phyloP scores from a whole-genome alignment of 2,888 invertebrate genomes.

The Trisateles emortualis region DNA sequence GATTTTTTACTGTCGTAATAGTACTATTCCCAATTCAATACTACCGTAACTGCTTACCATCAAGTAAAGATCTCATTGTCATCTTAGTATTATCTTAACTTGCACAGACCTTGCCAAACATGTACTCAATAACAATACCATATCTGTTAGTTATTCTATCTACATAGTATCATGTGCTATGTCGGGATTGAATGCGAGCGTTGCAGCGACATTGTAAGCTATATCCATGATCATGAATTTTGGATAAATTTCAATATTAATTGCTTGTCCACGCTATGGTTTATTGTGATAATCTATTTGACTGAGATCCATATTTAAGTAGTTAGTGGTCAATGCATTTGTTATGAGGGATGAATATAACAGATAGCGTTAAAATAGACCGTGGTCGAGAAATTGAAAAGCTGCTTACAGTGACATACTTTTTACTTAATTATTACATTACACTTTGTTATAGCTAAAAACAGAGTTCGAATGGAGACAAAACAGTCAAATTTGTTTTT shows the following conservation, averaged over 20 bases:
- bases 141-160: conserved; percentile 18
- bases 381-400: neutral
- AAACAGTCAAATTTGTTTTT: no score
- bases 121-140: neutral
- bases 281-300: neutral
- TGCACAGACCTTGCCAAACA: no score
- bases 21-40: no score
- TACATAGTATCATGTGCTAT: conserved; percentile 12
- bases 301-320: conserved; percentile 1
- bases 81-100: no score
- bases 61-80: no score
- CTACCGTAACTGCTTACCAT: no score
- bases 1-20: no score
- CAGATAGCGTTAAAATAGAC: no score
- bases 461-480: no score
- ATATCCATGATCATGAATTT: conserved; percentile 1
- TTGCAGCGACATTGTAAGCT: conserved; percentile 12
- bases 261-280: conserved; percentile 3
- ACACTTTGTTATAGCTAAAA: no score
- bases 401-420: no score
- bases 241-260: conserved; percentile 16
- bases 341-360: neutral
- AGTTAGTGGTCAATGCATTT: neutral
- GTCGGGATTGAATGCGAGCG: conserved; percentile 28
- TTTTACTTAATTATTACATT: no score